Evolutionary conservation across 2,113 vertebrate species (phyloP).

Genomic region (Dermatemys mawii): DNA sequence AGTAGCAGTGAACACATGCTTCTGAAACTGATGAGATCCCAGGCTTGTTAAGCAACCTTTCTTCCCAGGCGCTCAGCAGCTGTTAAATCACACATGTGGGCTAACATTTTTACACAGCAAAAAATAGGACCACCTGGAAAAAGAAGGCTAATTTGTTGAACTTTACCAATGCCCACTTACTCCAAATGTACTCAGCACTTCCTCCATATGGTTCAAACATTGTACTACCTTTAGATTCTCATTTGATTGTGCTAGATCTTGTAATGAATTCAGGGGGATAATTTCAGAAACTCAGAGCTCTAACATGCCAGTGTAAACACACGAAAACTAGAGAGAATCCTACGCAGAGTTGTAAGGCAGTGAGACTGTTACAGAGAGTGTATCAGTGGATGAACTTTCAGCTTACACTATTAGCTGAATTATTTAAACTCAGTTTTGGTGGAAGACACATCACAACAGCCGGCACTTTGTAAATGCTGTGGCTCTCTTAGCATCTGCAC

Average conservation of each 20-base stretch:
- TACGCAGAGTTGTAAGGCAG: fast-evolving
- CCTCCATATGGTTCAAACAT: not conserved
- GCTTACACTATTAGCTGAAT: not conserved
- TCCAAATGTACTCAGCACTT: not conserved
- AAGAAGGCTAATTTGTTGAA: not conserved
- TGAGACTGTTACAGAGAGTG: fast-evolving
- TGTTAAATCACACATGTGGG: not conserved
- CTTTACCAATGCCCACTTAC: fast-evolving
- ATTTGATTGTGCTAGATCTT: fast-evolving
- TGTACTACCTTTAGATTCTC: fast-evolving
- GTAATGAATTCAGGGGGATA: not conserved
- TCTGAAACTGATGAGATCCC: not conserved
- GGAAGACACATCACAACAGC: fast-evolving
- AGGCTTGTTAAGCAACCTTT: not conserved
- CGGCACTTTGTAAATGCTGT: not conserved
- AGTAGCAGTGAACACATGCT: not conserved
- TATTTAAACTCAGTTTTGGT: not conserved
- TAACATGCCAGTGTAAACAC: not conserved
- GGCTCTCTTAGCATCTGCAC: not conserved
- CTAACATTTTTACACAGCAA: not conserved
- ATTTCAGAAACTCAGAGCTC: fast-evolving
- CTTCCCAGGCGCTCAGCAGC: not conserved
- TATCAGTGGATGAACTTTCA: not conserved
- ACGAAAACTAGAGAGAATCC: not conserved
- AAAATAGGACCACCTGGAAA: not conserved